Evolutionary conservation across 2,113 vertebrate species (phyloP).

Genomic region (Athene cunicularia): DNA sequence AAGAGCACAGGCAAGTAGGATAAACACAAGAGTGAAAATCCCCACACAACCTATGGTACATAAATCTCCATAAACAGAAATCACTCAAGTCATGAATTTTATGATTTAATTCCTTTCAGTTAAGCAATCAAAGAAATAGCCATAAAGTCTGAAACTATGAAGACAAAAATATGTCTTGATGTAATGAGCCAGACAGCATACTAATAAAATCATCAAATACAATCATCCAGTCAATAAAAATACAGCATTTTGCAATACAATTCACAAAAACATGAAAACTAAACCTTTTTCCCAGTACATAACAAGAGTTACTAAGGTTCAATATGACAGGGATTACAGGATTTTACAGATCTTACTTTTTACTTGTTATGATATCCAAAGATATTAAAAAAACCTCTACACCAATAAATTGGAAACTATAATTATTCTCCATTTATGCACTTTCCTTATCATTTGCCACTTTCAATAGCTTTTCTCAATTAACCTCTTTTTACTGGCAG

Average conservation of each 20-base stretch:
- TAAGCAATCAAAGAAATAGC: neutral
- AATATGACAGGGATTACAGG: neutral
- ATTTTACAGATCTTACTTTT: neutral
- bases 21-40: slow-evolving; percentile 43
- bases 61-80: slow-evolving; percentile 57
- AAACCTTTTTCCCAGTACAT: neutral
- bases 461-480: neutral
- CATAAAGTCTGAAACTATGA: neutral
- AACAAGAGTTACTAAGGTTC: neutral
- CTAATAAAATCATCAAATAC: neutral
- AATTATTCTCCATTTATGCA: neutral
- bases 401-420: neutral
- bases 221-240: neutral
- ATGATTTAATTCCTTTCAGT: neutral
- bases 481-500: neutral
- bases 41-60: neutral
- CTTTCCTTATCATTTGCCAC: neutral
- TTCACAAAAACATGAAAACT: neutral
- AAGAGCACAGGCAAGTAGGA: neutral
- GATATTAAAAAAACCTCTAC: neutral
- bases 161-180: neutral
- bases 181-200: neutral
- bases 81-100: slow-evolving; percentile 43
- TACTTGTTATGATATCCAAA: neutral
- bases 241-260: neutral